Evolutionary conservation across 2,113 vertebrate species (phyloP).

Genomic region (Ciconia stormi): DNA sequence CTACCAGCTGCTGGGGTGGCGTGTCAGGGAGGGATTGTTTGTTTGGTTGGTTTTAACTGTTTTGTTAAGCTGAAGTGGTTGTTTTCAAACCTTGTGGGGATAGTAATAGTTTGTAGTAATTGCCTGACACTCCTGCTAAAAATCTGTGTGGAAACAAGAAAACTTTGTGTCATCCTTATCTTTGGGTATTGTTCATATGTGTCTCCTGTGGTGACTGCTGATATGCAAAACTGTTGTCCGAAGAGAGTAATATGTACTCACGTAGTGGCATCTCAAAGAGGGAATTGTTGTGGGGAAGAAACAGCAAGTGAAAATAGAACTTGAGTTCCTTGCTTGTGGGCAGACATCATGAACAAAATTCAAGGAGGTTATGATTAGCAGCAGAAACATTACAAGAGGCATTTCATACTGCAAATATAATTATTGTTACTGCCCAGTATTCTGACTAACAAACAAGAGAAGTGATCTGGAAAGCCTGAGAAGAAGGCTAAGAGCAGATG

Average conservation of each 20-base stretch:
- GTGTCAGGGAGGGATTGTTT: not conserved
- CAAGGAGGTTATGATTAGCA: not conserved
- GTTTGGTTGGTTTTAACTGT: not conserved
- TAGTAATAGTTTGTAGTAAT: not conserved
- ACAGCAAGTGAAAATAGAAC: not conserved
- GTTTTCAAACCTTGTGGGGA: not conserved
- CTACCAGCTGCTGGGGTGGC: not conserved
- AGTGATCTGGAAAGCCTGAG: not conserved
- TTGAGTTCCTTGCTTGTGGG: not conserved
- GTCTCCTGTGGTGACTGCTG: not conserved
- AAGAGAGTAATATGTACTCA: not conserved
- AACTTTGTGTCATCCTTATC: not conserved
- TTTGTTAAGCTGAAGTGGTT: not conserved
- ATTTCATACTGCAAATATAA: not conserved
- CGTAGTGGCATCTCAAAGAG: not conserved
- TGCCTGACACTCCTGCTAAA: not conserved
- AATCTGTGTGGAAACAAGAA: not conserved
- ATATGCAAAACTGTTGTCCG: not conserved
- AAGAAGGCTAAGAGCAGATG: not conserved
- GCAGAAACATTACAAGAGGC: not conserved
- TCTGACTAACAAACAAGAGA: not conserved
- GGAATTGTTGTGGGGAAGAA: not conserved
- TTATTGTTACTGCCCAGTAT: not conserved
- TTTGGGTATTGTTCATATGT: not conserved
- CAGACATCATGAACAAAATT: rapidly evolving